Evolutionary conservation across 1,140 invertebrate genomes (phyloP), one percentile per base, ranked within the genome.

Genomic region (Ips typographus): DNA sequence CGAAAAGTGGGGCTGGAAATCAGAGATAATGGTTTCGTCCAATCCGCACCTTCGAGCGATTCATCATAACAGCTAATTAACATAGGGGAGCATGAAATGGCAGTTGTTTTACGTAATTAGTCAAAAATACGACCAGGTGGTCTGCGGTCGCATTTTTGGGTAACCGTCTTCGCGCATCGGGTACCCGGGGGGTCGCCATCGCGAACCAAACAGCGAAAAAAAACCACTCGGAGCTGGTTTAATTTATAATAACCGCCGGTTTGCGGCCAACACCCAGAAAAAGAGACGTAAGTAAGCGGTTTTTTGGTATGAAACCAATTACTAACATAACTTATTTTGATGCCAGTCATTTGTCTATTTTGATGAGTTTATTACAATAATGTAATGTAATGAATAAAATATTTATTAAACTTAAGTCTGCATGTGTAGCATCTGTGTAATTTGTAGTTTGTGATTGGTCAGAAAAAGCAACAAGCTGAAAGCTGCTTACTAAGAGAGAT

Each of bases 131-230:
- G 6, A 36, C 44, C 36, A 64, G 47, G 62, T 64, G 44, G 62
- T 64, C 62, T 41, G 8, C 39, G 36, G 38, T 62, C n/a, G 44
- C 37, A 53, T 4, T 64, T 64, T 64, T 49, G 62, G 62, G 38
- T 52, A 64, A 40, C 62, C 6, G 38, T 22, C 40, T 22, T 53
- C 52, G 22, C 40, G 49, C 49, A 55, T 8, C n/a, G 49, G 43
- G 1, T 38, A 40, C 52, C 62, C 62, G 39, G 62, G 62, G 5
- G 62, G 62, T 64, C 62, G 44, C 62, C 62, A 64, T 64, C 43
- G 6, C 22, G 44, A 47, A 4, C n/a, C 44, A 47, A 47, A 47
- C 4, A 47, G n/a, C 8, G 38, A 47, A 36, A 64, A 64, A 53
- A 52, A 44, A 4, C 7, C 38, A 42, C 53, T 43, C 22, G 22